Conservation (phyloP, 2,797 vertebrate species). For the Phrynocephalus vlangalii region DNA sequence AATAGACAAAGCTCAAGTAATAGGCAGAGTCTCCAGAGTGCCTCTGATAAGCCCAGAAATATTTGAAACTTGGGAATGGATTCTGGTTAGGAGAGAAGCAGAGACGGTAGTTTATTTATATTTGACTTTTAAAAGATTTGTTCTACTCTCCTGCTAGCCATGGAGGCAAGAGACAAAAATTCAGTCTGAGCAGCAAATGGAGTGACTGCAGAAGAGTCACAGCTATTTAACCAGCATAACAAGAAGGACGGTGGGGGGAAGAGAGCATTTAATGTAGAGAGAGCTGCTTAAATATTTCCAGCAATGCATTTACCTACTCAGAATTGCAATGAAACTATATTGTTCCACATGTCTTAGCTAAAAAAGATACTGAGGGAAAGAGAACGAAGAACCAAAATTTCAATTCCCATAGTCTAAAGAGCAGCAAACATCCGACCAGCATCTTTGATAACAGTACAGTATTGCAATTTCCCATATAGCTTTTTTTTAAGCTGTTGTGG, state of each 20-base stretch:
- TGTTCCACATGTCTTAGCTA: too few relatives aligned
- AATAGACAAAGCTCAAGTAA: slow-evolving; percentile 18
- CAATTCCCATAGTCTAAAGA: too few relatives aligned
- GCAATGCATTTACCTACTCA: not conserved
- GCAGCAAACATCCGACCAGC: too few relatives aligned
- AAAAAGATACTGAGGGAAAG: too few relatives aligned
- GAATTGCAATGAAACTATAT: not conserved
- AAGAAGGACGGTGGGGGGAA: not conserved
- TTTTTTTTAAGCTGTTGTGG: too few relatives aligned
- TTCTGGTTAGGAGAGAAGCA: rapidly evolving
- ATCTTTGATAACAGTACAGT: too few relatives aligned
- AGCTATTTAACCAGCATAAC: not conserved
- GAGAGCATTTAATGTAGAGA: too few relatives aligned
- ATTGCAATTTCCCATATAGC: too few relatives aligned
- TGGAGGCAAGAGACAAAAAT: rapidly evolving
- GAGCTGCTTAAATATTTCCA: not conserved
- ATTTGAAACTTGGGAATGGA: slow-evolving; percentile 1
- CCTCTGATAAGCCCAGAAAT: not conserved
- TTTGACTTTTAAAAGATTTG: slow-evolving; percentile 22
- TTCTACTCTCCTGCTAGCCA: slow-evolving; percentile 25
- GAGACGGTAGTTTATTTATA: slow-evolving; percentile 13
- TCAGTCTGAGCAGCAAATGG: not conserved
- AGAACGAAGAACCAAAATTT: too few relatives aligned
- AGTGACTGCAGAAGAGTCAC: not conserved
- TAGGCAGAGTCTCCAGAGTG: slow-evolving; percentile 37